Evolutionary conservation across 2,113 vertebrate genomes (phyloP), one percentile per base, ranked within the genome.

Genomic region (Oenanthe melanoleuca): DNA sequence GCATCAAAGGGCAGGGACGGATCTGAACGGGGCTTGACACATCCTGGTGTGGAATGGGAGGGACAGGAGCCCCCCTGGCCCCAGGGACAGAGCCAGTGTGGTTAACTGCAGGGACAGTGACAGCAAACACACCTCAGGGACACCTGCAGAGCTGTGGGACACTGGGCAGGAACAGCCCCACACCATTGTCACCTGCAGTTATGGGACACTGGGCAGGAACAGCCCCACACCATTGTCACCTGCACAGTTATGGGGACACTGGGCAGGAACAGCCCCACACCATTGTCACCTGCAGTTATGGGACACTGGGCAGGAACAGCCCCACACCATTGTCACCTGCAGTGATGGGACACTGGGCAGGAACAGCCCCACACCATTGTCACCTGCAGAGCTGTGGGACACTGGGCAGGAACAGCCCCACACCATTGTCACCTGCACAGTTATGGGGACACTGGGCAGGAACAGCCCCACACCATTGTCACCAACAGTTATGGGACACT

Each of bases 161-260:
- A 37, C 34, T 37, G 34, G 34, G 34, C 34, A 47, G 11, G 24
- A 65, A 18, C 4, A 47, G 8, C 22, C 16, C 24, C 34, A 26
- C 2, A 28, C 37, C 37, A 61, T 2, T 47, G 33, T 10, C 34
- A 15, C 55, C 8, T 50, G 33, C 42, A 70, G 33, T 8, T 7
- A 4, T 23, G 0, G 60, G 40, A 19, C 20, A 2, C 40, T 29
- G 60, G 37, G 12, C 61, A 33, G 20, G 6, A 65, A 44, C 14
- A 65, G 9, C 29, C 40, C 9, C 61, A 64, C 7, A 5, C 34
- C 34, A 37, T 37, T 37, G 34, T 37, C 34, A 37, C 34, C 34
- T n/a, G n/a, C 25, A 56, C 18, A 8, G 17, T 5, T 4, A 2
- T 6, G 0, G 44, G 44, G 50, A 28, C 22, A 0, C 14, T 1